Evolutionary conservation across 2,888 invertebrate species (phyloP).

Genomic region (Eupithecia inturbata): DNA sequence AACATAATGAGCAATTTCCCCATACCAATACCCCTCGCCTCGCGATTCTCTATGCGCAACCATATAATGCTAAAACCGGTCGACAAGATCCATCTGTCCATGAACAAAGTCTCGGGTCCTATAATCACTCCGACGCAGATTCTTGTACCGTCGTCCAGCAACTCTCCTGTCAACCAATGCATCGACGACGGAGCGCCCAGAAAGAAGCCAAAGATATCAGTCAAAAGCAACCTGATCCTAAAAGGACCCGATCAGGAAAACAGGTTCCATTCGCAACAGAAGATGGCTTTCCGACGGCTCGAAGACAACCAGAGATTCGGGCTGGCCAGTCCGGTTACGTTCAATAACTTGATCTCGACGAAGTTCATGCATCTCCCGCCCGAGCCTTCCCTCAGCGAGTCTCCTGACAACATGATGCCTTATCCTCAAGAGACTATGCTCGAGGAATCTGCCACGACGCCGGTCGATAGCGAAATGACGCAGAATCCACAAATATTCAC

Average conservation of each 20-base stretch:
- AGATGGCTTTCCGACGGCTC: constrained; percentile 76
- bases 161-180: constrained; percentile 68
- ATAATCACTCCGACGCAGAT: constrained; percentile 78
- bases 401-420: constrained; percentile 67
- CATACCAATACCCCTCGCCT: constrained; percentile 67
- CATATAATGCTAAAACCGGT: constrained; percentile 73
- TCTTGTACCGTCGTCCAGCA: constrained; percentile 71
- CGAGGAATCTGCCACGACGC: constrained; percentile 64
- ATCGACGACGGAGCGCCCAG: constrained; percentile 72
- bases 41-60: constrained; percentile 66
- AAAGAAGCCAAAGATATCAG: constrained; percentile 81
- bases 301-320: constrained; percentile 77
- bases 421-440: constrained; percentile 71
- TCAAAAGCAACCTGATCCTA: constrained; percentile 79
- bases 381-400: constrained; percentile 69
- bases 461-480: constrained; percentile 63
- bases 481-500: constrained; percentile 71
- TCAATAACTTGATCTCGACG: constrained; percentile 77
- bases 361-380: constrained; percentile 79
- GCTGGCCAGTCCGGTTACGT: constrained; percentile 72
- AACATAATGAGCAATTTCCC: constrained; percentile 79
- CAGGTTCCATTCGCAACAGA: constrained; percentile 80
- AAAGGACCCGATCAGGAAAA: constrained; percentile 80
- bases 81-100: constrained; percentile 69
- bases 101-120: constrained; percentile 72